Base-by-base conservation (phyloP, 2,888 invertebrate genomes). In the Suillia variegata region DNA sequence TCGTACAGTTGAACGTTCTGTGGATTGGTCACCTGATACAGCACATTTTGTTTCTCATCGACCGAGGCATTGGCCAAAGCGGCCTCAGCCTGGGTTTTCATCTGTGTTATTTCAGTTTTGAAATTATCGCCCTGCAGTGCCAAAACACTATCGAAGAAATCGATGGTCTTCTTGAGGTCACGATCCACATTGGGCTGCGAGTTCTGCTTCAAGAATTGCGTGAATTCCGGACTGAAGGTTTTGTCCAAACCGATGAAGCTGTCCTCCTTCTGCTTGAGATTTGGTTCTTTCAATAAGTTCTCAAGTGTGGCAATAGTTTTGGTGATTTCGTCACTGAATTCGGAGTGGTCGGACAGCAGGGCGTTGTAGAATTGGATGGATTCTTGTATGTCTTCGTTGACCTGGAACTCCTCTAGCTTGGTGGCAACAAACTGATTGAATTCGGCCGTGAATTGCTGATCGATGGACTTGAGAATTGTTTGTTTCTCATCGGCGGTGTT, bases 11-110 rank as follows among this genome's bases (percentile, higher is more conserved):
- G 67, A 0, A 54, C 42, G 34, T 73, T 67, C 12, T 54, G 34
- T 13, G 74, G 73, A 45, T 73, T 70, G 17, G 71, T 69, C 21
- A 76, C 62, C 38, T 75, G 68, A 1, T 62, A 63, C 26, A 75
- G 65, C 1, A 61, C 55, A 61, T 64, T 69, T 48, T 71, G 74
- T 54, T 76, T 76, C 8, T 71, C 70, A 5, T 75, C 74, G 2
- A 70, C 42, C 15, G 69, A 58, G 0, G 71, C 62, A 13, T 53
- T 22, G 22, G 24, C 63, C 10, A 75, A 58, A 21, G 71, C 76
- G 5, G 56, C 65, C 10, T 66, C 64, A 15, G 70, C 67, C 52
- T 74, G 66, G 2, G 53, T 62, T 58, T 73, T 71, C 47, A 76
- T 59, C 0, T 60, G 64, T 1, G 64, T 56, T 45, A 76, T 70